Conservation (phyloP, 2,888 invertebrate species). For the Acronicta psi region DNA sequence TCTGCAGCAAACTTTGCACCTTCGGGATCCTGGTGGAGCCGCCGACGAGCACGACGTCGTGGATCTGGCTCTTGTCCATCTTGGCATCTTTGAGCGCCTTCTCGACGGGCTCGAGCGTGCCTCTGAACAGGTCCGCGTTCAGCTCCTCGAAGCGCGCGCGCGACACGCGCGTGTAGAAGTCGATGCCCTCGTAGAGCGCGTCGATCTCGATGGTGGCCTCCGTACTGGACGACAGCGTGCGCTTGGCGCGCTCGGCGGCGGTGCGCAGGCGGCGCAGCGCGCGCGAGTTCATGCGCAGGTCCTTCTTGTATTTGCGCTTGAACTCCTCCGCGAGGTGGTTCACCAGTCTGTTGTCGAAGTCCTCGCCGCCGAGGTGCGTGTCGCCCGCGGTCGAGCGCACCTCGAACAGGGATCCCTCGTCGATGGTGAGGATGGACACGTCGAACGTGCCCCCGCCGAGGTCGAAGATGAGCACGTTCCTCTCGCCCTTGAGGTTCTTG, state of each 20-base stretch:
- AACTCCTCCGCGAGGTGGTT: slow-evolving; percentile 92
- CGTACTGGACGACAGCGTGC: slow-evolving; percentile 93
- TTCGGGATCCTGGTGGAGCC: slow-evolving; percentile 95
- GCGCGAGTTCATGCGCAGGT: slow-evolving; percentile 90
- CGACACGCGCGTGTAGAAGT: slow-evolving; percentile 92
- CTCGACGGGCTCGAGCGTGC: slow-evolving; percentile 93
- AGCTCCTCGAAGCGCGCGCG: slow-evolving; percentile 94
- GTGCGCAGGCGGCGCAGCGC: slow-evolving; percentile 92
- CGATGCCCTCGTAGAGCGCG: slow-evolving; percentile 92
- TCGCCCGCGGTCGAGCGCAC: slow-evolving; percentile 95
- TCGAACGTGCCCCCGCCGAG: slow-evolving; percentile 96
- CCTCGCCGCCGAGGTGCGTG: slow-evolving; percentile 93
- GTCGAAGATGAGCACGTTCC: slow-evolving; percentile 93
- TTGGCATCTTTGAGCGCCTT: slow-evolving; percentile 94
- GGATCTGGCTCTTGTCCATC: slow-evolving; percentile 92
- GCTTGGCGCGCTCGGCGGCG: slow-evolving; percentile 93
- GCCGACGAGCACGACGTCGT: slow-evolving; percentile 95
- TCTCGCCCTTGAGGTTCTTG: slow-evolving; percentile 92
- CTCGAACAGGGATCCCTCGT: slow-evolving; percentile 95
- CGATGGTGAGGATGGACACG: slow-evolving; percentile 96
- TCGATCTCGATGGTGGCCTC: slow-evolving; percentile 94
- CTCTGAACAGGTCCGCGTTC: slow-evolving; percentile 92
- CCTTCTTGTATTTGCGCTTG: slow-evolving; percentile 92
- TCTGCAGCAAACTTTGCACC: slow-evolving; percentile 92
- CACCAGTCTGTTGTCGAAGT: slow-evolving; percentile 92